phyloP scores from a whole-genome alignment of 92 coral and sea anemone species.

The Siderastrea radians region DNA sequence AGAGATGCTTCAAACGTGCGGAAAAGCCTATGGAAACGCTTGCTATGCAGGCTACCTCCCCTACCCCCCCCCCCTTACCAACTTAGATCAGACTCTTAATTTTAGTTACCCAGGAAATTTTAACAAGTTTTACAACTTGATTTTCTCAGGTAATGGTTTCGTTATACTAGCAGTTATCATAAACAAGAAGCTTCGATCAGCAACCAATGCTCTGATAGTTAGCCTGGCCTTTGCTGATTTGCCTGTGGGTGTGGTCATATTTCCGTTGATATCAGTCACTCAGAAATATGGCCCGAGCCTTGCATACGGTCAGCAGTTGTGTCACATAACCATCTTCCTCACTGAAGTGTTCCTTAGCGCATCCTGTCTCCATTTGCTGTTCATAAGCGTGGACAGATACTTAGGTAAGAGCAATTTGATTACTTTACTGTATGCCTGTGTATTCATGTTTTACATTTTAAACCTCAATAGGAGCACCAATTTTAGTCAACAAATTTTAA shows the following conservation, averaged over 20 bases:
- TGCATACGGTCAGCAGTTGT: slow-evolving; percentile 65
- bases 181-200: slow-evolving; percentile 73
- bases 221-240: slow-evolving; percentile 89
- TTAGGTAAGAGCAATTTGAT: slow-evolving; percentile 61
- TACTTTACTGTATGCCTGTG: neutral
- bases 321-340: slow-evolving; percentile 76
- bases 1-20: too few relatives aligned
- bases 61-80: neutral
- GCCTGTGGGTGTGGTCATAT: slow-evolving; percentile 82
- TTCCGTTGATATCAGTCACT: slow-evolving; percentile 79
- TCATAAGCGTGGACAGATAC: slow-evolving; percentile 86
- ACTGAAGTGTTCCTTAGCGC: slow-evolving; percentile 85
- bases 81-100: neutral
- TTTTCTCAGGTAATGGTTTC: slow-evolving; percentile 70
- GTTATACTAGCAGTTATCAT: slow-evolving; percentile 76
- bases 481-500: too few relatives aligned
- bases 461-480: too few relatives aligned
- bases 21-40: too few relatives aligned
- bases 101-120: neutral
- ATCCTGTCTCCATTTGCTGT: slow-evolving; percentile 86
- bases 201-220: slow-evolving; percentile 78
- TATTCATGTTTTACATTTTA: too few relatives aligned
- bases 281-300: slow-evolving; percentile 84
- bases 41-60: too few relatives aligned
- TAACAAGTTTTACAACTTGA: neutral